Base-by-base conservation (phyloP, 1,140 invertebrate species). In the Idris sp. region DNA sequence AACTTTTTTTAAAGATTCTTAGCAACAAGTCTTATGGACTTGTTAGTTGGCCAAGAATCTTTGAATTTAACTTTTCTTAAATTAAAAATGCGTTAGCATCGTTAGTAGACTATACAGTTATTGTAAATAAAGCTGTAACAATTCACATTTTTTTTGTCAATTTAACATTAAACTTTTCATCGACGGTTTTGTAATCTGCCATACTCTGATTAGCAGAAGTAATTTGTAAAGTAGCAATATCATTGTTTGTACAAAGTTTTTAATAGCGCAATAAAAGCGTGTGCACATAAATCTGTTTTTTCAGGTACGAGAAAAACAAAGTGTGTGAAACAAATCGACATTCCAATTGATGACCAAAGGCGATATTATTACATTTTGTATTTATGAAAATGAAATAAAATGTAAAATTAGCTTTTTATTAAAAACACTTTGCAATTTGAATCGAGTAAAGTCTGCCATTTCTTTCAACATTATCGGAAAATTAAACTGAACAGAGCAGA, bases 391-490 rank as follows among this genome's bases (percentile, higher is more conserved):
- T 13, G 67, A 26, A 51, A 71, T 71, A 51, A 61, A 71, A 61
- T 40, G 30, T 28, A 26, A 71, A 40, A 71, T 61, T 49, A 33
- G 48, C 35, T 61, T 53, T 61, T 40, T 62, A 72, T 72, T 56
- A 58, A 72, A 14, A 51, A 36, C 18, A 58, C 68, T 58, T 58
- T 64, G 44, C 59, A 64, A 64, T 64, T 72, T 62, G 49, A 73
- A 64, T 58, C 48, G 68, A 58, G 51, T 62, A 59, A 73, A 73
- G 68, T 35, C 31, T 43, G 49, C 22, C 49, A 62, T 56, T 49
- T 58, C 67, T 72, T 72, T 62, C 67, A 62, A 72, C 58, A 51
- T 73, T 73, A 73, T 73, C 68, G 59, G 68, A 28, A 73, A 73
- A 73, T 73, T 73, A 64, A 73, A 73, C 68, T 43, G 64, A 73